phyloP scores from a whole-genome alignment of 37 sponge, comb jelly and placozoan species.

The Theonella swinhoei region DNA sequence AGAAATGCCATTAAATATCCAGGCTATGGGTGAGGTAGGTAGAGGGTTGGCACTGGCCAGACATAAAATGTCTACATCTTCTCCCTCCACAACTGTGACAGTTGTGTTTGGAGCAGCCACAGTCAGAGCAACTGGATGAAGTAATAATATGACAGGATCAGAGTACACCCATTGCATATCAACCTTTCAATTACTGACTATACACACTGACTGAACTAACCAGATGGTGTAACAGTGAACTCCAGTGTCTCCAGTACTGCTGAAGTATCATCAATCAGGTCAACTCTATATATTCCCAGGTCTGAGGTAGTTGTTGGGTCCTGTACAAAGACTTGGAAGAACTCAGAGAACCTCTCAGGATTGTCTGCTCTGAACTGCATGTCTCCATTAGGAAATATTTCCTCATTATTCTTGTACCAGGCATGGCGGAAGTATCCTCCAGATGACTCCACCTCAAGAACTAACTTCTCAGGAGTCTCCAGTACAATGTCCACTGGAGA shows the following conservation, averaged over 20 bases:
- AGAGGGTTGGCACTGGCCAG: conserved; percentile 28
- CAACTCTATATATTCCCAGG: conserved; percentile 8
- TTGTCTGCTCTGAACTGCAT: neutral
- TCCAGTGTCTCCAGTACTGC: neutral
- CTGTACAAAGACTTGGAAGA: conserved; percentile 36
- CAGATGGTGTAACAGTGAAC: neutral
- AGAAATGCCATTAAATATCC: neutral
- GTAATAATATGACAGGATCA: neutral
- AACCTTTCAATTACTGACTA: too few species aligned
- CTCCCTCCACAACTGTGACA: conserved; percentile 32
- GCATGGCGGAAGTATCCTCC: conserved; percentile 15
- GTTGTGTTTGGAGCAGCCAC: neutral
- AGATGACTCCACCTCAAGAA: conserved; percentile 22
- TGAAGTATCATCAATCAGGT: neutral
- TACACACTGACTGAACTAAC: too few species aligned
- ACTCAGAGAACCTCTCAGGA: neutral
- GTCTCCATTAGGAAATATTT: neutral
- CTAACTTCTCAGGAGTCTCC: conserved; percentile 47
- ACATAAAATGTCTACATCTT: conserved; percentile 16
- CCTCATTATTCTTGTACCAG: conserved; percentile 18
- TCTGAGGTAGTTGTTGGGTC: conserved; percentile 9
- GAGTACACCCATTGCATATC: too few species aligned
- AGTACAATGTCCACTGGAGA: conserved; percentile 26
- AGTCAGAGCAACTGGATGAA: neutral
- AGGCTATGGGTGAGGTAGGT: conserved; percentile 28